phyloP scores from a whole-genome alignment of 2,888 invertebrate genomes.

The Folsomia candida region DNA sequence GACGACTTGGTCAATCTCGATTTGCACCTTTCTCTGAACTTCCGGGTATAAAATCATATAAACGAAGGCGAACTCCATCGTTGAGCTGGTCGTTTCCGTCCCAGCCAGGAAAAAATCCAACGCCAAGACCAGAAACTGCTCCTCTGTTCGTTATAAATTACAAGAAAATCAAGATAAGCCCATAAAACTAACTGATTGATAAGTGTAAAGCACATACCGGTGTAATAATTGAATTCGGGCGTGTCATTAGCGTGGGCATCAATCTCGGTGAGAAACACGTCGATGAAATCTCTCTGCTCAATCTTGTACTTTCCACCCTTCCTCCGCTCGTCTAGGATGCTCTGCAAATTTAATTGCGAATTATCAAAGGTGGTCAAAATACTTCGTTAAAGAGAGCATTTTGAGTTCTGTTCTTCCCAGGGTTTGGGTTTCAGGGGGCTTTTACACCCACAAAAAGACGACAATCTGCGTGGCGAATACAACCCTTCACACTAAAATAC shows the following conservation, averaged over 20 bases:
- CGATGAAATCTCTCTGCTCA: slow-evolving; percentile 44
- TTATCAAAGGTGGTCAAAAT: not conserved
- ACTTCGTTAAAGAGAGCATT: no score
- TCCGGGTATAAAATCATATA: slow-evolving; percentile 44
- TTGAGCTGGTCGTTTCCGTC: slow-evolving; percentile 37
- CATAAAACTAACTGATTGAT: not conserved
- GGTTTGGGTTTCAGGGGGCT: not conserved
- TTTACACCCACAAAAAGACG: no score
- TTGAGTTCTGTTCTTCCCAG: no score
- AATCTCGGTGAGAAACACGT: slow-evolving; percentile 44
- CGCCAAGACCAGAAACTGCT: slow-evolving; percentile 38
- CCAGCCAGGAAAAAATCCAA: slow-evolving; percentile 37
- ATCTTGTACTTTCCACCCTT: slow-evolving; percentile 34
- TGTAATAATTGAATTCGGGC: slow-evolving; percentile 36
- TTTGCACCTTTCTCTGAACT: slow-evolving; percentile 42
- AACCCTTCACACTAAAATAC: no score
- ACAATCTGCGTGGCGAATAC: no score
- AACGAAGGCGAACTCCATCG: slow-evolving; percentile 47
- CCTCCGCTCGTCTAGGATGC: slow-evolving; percentile 30
- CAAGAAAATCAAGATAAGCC: not conserved
- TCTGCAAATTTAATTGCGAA: slow-evolving; percentile 13
- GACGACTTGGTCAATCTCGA: slow-evolving; percentile 47
- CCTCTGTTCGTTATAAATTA: slow-evolving; percentile 19
- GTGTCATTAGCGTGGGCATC: slow-evolving; percentile 37
- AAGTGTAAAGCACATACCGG: slow-evolving; percentile 27